Base-by-base conservation (phyloP, 1,140 invertebrate species). In the Eriocheir sinensis region DNA sequence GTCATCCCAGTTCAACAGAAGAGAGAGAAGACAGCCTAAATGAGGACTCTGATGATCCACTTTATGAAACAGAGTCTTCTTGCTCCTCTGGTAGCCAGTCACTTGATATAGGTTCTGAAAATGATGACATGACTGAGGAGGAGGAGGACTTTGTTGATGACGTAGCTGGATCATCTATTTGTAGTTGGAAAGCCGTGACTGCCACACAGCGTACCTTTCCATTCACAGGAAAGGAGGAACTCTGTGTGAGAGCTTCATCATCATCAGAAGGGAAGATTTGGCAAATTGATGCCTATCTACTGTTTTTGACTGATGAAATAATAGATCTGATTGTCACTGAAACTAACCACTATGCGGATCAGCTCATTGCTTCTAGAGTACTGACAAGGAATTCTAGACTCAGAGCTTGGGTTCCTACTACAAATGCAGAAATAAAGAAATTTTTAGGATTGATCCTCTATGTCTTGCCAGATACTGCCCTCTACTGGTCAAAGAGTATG, bases 391-490 rank as follows among this genome's bases (percentile, higher is more conserved):
- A 81, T 48, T 44, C 38, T 60, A 95, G 95, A 92, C 81, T 96
- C 6, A 86, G 40, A 44, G 88, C 89, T 21, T 96, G 60, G 95
- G 60, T 36, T 32, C 90, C 72, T 89, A 93, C 95, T 92, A 93
- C 40, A 40, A 86, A 48, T 48, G 80, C 95, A 44, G 95, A 96
- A 96, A 96, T 96, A 40, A 94, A 95, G 92, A 93, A 83, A 48
- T 95, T 96, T 95, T 96, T 96, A 90, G 94, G 95, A 8, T 30
- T 96, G 36, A 83, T 96, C 79, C 93, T 96, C 85, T 96, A 93
- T 40, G 60, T 41, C 93, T 44, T 95, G 44, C 91, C 93, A 38
- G 34, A 95, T 92, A 95, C 79, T 94, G 95, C 48, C 95, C 96
- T 96, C 60, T 96, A 96, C 89, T 96, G 96, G 96, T 94, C 95